Evolutionary conservation across 2,888 invertebrate species (phyloP), one percentile per base, ranked within the genome.

Genomic region (Eupithecia insigniata): DNA sequence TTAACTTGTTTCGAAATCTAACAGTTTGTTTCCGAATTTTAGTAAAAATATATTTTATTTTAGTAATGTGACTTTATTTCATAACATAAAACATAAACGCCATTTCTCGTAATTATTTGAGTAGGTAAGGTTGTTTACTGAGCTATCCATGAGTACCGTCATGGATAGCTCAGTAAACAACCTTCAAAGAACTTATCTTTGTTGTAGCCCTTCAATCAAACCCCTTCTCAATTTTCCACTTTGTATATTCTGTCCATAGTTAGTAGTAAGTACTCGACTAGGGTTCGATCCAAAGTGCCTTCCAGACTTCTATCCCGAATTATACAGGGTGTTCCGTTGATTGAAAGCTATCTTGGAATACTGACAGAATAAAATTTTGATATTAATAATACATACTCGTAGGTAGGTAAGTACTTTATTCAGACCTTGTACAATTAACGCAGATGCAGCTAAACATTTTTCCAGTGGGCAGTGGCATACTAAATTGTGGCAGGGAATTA

Each of bases 151-250:
- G 30, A 30, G 30, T 32, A 32, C 12, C 5, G 14, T 55, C 26
- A 26, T 26, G 5, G 26, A 26, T 4, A 55, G 5, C 3, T 22
- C 55, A 22, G 55, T 26, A 14, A 55, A 55, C 26, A 55, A 26
- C 14, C 22, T 55, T 55, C 55, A 55, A 55, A 55, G 55, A 55
- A 55, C 26, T 10, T 55, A 14, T 12, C 22, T 55, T 26, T 55
- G 22, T 55, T 5, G 26, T 22, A 14, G 14, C 55, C 26, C 55
- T 55, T 55, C 26, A 55, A 55, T 55, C 46, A 51, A 51, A 51
- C n/a, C 46, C n/a, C 46, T 51, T n/a, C 55, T 55, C 55, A 55
- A 55, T 55, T 55, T 55, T 55, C 55, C 26, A 55, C 26, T 55
- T 55, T 55, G 55, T 55, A 55, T 51, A 51, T 51, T 55, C 55